A percentile compares a stretch with the other conserved stretches of the same genome.
Conservation (phyloP, 2,888 invertebrate species). For the Pollenia labialis region DNA sequence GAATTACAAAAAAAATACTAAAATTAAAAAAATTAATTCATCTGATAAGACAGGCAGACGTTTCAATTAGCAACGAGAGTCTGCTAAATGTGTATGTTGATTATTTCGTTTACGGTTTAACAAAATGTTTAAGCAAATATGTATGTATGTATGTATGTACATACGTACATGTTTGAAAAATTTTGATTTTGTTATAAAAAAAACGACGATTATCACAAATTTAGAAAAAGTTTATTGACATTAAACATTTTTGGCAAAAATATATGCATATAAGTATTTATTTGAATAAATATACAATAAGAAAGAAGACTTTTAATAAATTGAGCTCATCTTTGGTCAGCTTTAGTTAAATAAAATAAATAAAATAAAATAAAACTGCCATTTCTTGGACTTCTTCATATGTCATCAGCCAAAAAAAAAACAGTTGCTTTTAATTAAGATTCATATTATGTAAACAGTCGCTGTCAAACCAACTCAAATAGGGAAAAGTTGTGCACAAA, state of each 20-base stretch:
- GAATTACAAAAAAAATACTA: constrained; percentile 17
- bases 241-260: neutral
- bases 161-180: neutral
- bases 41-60: constrained; percentile 45
- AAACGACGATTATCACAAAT: constrained; percentile 12
- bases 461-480: no score
- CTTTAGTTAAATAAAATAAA: no score
- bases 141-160: no score
- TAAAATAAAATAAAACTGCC: no score
- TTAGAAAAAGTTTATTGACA: constrained; percentile 51
- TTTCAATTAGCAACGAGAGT: constrained; percentile 14
- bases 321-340: no score
- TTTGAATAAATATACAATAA: neutral
- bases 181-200: neutral
- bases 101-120: neutral
- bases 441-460: no score
- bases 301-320: neutral
- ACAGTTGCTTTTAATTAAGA: no score
- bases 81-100: neutral
- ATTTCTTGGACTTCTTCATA: no score
- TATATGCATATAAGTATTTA: neutral
- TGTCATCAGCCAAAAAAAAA: no score
- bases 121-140: neutral
- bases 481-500: no score
- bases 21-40: constrained; percentile 4